Evolutionary conservation across 2,113 vertebrate species (phyloP).

Genomic region (Aleadryas rufinucha): DNA sequence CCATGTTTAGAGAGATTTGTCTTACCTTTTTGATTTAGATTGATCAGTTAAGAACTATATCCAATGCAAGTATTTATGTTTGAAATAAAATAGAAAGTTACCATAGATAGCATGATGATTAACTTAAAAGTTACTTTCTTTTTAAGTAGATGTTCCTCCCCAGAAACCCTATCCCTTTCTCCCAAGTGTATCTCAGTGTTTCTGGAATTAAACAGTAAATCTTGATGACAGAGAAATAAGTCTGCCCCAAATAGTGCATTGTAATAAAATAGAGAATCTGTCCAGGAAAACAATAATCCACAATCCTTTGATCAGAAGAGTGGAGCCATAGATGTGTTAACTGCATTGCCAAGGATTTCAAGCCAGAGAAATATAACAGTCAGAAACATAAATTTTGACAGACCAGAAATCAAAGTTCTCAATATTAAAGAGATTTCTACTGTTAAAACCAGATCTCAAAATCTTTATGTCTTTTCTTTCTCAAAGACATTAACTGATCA

Average conservation of each 20-base stretch:
- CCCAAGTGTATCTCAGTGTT: not conserved
- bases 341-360: not conserved
- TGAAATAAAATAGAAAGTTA: conserved; percentile 14
- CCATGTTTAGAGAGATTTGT: not conserved
- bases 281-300: not conserved
- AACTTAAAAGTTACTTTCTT: not conserved
- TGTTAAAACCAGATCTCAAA: not conserved
- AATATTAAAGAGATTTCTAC: not conserved
- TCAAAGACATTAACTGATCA: not conserved
- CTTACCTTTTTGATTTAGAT: not conserved
- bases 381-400: not conserved
- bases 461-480: not conserved
- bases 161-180: not conserved
- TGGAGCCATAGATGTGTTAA: not conserved
- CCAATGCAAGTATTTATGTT: not conserved
- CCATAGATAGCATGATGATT: not conserved
- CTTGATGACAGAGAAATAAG: not conserved
- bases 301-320: not conserved
- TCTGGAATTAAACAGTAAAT: conserved; percentile 4
- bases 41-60: not conserved
- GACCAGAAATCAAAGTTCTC: not conserved
- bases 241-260: not conserved
- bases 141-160: not conserved
- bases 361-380: not conserved
- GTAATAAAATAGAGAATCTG: not conserved